Base-by-base conservation (phyloP, 2,888 invertebrate genomes). In the Chamaedrilus cognettii region DNA sequence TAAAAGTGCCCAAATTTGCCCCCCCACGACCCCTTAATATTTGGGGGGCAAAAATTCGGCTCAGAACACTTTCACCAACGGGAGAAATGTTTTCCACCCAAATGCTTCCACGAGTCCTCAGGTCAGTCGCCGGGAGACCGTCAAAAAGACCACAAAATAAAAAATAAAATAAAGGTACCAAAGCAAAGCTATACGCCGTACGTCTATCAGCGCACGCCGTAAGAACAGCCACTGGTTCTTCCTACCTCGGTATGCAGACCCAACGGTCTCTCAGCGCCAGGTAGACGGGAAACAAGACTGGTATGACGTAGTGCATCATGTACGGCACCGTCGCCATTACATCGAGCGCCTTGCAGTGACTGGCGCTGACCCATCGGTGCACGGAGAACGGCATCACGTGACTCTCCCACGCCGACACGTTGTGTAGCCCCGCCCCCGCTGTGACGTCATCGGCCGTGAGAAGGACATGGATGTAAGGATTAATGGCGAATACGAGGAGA, bases 171-270 rank as follows among this genome's bases (percentile, higher is more conserved):
- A n/a, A n/a, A n/a, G n/a, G n/a, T n/a, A n/a, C n/a, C n/a, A n/a
- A n/a, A n/a, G n/a, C n/a, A n/a, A n/a, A n/a, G n/a, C n/a, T n/a
- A n/a, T n/a, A n/a, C n/a, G n/a, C 96, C 97, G 85, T 97, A 97
- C 71, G 96, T 96, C 81, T 96, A 96, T 78, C 97, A 97, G 87
- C 97, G 94, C 88, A 96, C 96, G 75, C 83, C 83, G 71, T 84
- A 84, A 65, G 64, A 42, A 52, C 68, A 68, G 56, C 64, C 68
- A 23, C 68, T 64, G 64, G 64, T 42, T 42, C 11, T 52, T 52
- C 26, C 11, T 52, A 52, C 55, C 55, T 52, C 5, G 55, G 55
- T 52, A 52, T 52, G 55, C 26, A 19, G 55, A 7, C 26, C 55
- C 55, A 52, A 19, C 65, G 58, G 2, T 71, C 68, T 23, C 31